Base-by-base conservation (phyloP, 1,140 invertebrate species). In the Steinernema feltiae region DNA sequence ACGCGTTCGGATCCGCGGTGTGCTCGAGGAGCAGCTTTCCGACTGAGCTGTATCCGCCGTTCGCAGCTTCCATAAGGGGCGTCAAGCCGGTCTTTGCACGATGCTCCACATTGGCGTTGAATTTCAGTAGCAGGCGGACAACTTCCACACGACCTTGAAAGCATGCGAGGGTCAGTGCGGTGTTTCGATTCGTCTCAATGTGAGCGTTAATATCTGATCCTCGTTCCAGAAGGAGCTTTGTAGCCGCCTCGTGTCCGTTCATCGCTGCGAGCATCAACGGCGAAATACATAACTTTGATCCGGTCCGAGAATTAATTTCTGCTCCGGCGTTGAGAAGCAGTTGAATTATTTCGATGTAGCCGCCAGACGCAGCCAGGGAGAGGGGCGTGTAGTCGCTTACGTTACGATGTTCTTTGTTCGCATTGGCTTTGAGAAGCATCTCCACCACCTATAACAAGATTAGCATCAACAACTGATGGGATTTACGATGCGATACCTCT, bases 141-240 rank as follows among this genome's bases (percentile, higher is more conserved):
- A 99, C 97, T 88, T 99, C 97, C 87, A 97, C 94, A 73, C 97
- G 90, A 79, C 97, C 97, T 91, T 99, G 97, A 88, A 99, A 99
- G 87, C 97, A 99, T 1, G 97, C 97, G 48, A 99, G 89, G 12
- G 97, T 99, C 71, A 99, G 89, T 1, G 97, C 97, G 17, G 97
- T 99, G 87, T 99, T 99, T 53, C 95, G 89, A 88, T 99, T 99
- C 1, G 97, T 99, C 88, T 99, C 97, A 82, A 99, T 99, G 89
- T 98, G 94, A n/a, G 97, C 96, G 90, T 99, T 99, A 77, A 99
- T 99, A 87, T 99, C 97, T 86, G 94, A 96, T 73, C 96, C 96
- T 91, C 94, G 95, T 87, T 99, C 96, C 70, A 99, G 88, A 21
- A 99, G 89, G 70, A 99, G 88, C 84, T 97, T 93, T 69, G 98